Evolutionary conservation across 1,140 invertebrate genomes (phyloP).

Genomic region (Drosophila melanica): DNA sequence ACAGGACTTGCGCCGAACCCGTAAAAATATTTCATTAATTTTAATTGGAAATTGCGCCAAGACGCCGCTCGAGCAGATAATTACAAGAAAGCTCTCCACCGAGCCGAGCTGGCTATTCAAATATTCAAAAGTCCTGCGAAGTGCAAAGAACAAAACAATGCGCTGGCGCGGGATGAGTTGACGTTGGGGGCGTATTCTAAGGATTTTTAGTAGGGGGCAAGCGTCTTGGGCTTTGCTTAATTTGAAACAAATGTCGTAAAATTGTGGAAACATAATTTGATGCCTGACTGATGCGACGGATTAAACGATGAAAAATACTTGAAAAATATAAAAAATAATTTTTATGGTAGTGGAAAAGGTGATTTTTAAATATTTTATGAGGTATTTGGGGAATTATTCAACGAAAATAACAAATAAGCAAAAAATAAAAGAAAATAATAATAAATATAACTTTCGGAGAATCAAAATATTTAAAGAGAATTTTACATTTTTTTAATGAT

Average conservation of each 20-base stretch:
- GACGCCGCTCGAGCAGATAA: slow-evolving; percentile 74
- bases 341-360: slow-evolving; percentile 9
- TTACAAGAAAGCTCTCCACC: slow-evolving; percentile 57
- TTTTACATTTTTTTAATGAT: no score
- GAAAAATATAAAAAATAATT: slow-evolving; percentile 5
- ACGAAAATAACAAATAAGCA: not conserved
- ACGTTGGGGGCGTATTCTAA: not conserved
- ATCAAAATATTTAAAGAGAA: no score
- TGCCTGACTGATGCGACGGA: slow-evolving; percentile 67
- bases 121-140: slow-evolving; percentile 55
- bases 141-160: slow-evolving; percentile 46
- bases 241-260: slow-evolving; percentile 82
- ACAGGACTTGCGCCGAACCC: slow-evolving; percentile 14
- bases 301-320: slow-evolving; percentile 39
- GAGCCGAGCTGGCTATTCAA: slow-evolving; percentile 52
- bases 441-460: no score
- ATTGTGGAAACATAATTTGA: slow-evolving; percentile 74
- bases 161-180: not conserved
- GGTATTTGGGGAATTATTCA: slow-evolving; percentile 11
- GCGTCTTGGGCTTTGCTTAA: slow-evolving; percentile 66
- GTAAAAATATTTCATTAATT: slow-evolving; percentile 80
- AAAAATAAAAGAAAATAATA: no score
- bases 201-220: not conserved
- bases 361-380: slow-evolving; percentile 46
- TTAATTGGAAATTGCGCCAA: slow-evolving; percentile 78